phyloP scores from a whole-genome alignment of 1,140 invertebrate genomes.

The Dreissena polymorpha region DNA sequence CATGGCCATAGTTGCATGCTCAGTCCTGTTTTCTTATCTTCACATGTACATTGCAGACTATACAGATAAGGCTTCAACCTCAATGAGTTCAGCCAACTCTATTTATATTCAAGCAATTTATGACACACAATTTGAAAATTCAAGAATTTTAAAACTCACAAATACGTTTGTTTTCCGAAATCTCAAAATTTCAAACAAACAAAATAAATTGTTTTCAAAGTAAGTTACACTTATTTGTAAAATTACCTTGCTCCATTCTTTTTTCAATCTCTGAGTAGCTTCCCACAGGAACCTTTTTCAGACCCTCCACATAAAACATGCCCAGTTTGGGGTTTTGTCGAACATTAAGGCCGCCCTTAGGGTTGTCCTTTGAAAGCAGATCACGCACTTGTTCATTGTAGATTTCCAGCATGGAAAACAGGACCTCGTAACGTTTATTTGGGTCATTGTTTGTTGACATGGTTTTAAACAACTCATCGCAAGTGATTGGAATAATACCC shows the following conservation, averaged over 20 bases:
- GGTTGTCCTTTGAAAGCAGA: conserved; percentile 77
- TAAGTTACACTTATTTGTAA: neutral
- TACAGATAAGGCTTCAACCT: no score
- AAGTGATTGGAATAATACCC: conserved; percentile 80
- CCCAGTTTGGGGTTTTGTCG: conserved; percentile 79
- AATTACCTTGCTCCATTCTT: conserved; percentile 79
- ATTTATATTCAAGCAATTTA: no score
- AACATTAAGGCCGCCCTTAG: conserved; percentile 79
- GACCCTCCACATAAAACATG: conserved; percentile 79
- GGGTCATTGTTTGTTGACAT: conserved; percentile 72
- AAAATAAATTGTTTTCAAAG: conserved; percentile 72
- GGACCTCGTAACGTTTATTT: conserved; percentile 78
- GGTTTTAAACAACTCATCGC: conserved; percentile 79
- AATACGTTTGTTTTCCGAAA: no score
- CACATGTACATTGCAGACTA: neutral
- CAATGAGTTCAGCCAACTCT: no score
- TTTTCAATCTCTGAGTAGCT: conserved; percentile 79
- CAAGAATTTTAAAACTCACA: no score
- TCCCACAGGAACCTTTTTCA: conserved; percentile 79
- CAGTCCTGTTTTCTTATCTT: no score
- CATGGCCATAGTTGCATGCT: conserved; percentile 54
- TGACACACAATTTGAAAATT: neutral
- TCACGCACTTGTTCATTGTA: conserved; percentile 81
- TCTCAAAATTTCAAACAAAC: no score
- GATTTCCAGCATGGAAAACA: conserved; percentile 81